phyloP scores from a whole-genome alignment of 1,140 invertebrate species.

The Drosophila lini region DNA sequence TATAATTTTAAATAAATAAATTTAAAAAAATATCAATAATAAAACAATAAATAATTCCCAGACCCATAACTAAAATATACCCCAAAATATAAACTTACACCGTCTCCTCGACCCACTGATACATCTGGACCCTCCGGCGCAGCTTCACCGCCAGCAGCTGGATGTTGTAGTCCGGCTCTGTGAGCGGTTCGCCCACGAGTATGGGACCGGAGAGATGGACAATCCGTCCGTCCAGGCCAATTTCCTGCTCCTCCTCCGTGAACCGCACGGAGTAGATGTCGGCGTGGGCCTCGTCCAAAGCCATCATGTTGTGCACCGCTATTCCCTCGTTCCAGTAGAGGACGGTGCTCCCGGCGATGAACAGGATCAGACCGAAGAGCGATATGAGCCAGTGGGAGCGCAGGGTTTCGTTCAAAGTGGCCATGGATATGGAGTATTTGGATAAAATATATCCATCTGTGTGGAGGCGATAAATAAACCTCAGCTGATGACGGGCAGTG shows the following conservation, averaged over 20 bases:
- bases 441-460: slow-evolving; percentile 10
- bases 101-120: slow-evolving; percentile 94
- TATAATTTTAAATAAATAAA: too few relatives aligned
- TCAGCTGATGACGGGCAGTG: slow-evolving; percentile 13
- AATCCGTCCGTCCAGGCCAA: slow-evolving; percentile 90
- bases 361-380: slow-evolving; percentile 86
- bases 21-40: too few relatives aligned
- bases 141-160: slow-evolving; percentile 90
- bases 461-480: not conserved
- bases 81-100: slow-evolving; percentile 38
- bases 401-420: slow-evolving; percentile 86
- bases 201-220: slow-evolving; percentile 91
- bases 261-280: slow-evolving; percentile 86
- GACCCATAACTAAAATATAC: not conserved
- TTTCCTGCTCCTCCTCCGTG: slow-evolving; percentile 85
- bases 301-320: slow-evolving; percentile 89
- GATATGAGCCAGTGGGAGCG: slow-evolving; percentile 87
- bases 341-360: slow-evolving; percentile 86
- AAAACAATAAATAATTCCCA: not conserved
- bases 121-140: slow-evolving; percentile 93
- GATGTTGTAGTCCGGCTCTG: slow-evolving; percentile 92
- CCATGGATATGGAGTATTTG: slow-evolving; percentile 37
- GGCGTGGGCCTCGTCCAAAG: slow-evolving; percentile 89
- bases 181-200: slow-evolving; percentile 90
- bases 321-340: slow-evolving; percentile 91